A percentile compares a stretch with the other conserved stretches of the same genome.
Evolutionary conservation across 2,113 vertebrate species (phyloP).

Genomic region (Hemiprocne comata): DNA sequence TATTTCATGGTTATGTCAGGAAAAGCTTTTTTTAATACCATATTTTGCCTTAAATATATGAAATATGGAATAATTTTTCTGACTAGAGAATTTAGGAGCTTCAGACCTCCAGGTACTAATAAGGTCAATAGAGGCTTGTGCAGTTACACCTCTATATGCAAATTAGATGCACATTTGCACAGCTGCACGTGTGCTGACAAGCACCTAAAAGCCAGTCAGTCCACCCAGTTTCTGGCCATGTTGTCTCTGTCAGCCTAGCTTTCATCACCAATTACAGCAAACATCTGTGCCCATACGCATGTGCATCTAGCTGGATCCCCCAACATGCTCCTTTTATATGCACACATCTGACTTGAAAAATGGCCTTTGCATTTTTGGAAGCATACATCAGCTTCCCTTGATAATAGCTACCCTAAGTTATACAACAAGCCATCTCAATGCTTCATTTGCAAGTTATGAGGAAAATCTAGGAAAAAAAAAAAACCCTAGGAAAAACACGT

Average conservation of each 20-base stretch:
- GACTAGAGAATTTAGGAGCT: neutral
- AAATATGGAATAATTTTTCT: neutral
- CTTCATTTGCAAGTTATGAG: conserved; percentile 12
- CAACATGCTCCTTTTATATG: neutral
- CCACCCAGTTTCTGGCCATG: neutral
- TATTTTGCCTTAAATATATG: neutral
- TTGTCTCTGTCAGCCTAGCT: neutral
- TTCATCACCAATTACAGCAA: neutral
- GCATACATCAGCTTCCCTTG: conserved; percentile 1
- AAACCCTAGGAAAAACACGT: neutral
- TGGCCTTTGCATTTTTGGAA: conserved; percentile 13
- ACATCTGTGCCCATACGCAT: neutral
- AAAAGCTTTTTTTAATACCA: neutral
- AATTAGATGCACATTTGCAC: neutral
- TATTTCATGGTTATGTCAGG: neutral
- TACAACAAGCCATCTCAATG: neutral
- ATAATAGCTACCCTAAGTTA: neutral
- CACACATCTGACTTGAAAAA: neutral
- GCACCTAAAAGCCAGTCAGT: neutral
- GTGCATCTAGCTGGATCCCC: neutral
- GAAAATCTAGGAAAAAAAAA: neutral
- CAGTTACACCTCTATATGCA: neutral
- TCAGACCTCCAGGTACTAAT: neutral
- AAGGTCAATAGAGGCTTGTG: neutral
- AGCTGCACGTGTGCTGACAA: neutral